Evolutionary conservation across 2,797 vertebrate species (phyloP).

Genomic region (Rhyacichthys aspro): DNA sequence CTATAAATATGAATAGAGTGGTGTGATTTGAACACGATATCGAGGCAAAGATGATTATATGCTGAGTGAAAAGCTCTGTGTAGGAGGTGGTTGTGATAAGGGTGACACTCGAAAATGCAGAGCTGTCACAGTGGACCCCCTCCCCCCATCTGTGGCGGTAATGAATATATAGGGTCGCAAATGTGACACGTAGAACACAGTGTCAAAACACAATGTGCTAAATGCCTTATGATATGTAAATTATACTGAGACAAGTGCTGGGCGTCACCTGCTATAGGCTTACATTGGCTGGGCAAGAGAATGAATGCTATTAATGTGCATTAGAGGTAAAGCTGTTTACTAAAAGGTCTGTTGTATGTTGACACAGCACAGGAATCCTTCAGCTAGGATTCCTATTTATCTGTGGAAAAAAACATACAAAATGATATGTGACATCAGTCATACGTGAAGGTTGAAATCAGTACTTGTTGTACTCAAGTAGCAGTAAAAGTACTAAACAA

Average conservation of each 20-base stretch:
- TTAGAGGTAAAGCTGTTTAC: constrained; percentile 2
- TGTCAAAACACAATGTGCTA: constrained; percentile 3
- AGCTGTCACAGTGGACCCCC: constrained; percentile 4
- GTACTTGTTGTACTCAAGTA: too few relatives aligned
- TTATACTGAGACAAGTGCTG: neutral
- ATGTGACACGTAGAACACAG: neutral
- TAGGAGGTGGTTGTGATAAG: constrained; percentile 35
- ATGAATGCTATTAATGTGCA: neutral
- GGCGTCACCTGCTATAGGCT: neutral
- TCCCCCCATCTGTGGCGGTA: constrained; percentile 7
- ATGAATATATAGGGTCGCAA: constrained; percentile 19
- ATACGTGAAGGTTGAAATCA: neutral
- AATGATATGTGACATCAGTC: neutral
- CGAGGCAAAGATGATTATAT: constrained; percentile 27
- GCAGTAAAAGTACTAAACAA: too few relatives aligned
- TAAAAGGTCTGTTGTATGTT: neutral
- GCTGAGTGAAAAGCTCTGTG: constrained; percentile 6
- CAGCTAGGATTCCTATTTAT: neutral
- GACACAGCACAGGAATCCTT: neutral
- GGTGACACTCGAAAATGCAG: constrained; percentile 2
- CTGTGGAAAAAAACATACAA: too few relatives aligned
- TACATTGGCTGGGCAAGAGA: neutral
- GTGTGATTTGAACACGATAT: constrained; percentile 23
- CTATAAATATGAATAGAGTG: constrained; percentile 50
- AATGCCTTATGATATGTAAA: neutral